Conservation (phyloP, 2,797 vertebrate species). For the Tiaroga cobitis region DNA sequence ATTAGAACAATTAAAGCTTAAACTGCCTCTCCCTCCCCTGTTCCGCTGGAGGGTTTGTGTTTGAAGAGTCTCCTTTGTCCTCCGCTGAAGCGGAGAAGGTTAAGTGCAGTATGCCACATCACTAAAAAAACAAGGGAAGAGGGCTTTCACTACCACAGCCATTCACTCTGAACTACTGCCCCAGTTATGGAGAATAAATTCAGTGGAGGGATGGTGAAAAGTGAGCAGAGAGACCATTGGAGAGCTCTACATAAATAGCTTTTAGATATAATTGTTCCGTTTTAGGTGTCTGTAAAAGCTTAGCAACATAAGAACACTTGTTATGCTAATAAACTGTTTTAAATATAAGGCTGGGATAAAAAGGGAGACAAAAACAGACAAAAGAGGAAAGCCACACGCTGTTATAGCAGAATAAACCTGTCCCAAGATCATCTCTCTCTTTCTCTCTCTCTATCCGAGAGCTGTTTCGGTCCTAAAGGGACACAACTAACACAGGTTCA, state of each 20-base stretch:
- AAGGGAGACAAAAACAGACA: constrained; percentile 31
- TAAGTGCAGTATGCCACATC: constrained; percentile 52
- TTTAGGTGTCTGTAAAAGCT: constrained; percentile 47
- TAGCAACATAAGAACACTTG: constrained; percentile 45
- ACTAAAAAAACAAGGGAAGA: constrained; percentile 43
- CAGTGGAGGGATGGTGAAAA: constrained; percentile 52
- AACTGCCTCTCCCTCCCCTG: constrained; percentile 38
- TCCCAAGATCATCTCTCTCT: constrained; percentile 68
- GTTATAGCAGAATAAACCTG: constrained; percentile 58
- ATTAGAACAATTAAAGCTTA: constrained; percentile 54
- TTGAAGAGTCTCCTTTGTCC: constrained; percentile 56
- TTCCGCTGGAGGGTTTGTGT: constrained; percentile 41
- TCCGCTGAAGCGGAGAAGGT: constrained; percentile 55
- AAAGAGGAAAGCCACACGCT: constrained; percentile 9
- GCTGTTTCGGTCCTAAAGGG: constrained; percentile 59
- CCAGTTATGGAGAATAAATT: constrained; percentile 46
- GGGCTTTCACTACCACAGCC: constrained; percentile 43
- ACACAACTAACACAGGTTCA: constrained; percentile 72
- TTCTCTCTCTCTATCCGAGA: background rate
- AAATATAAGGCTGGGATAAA: constrained; percentile 26
- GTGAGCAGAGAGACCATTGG: constrained; percentile 65
- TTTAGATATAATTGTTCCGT: constrained; percentile 47
- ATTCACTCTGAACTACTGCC: constrained; percentile 48
- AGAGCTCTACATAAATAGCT: constrained; percentile 40
- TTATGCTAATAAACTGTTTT: constrained; percentile 48